Percentiles rank a stretch among this genome's conserved stretches.
phyloP scores from a whole-genome alignment of 2,113 vertebrate genomes.

The Ardeotis arabs region DNA sequence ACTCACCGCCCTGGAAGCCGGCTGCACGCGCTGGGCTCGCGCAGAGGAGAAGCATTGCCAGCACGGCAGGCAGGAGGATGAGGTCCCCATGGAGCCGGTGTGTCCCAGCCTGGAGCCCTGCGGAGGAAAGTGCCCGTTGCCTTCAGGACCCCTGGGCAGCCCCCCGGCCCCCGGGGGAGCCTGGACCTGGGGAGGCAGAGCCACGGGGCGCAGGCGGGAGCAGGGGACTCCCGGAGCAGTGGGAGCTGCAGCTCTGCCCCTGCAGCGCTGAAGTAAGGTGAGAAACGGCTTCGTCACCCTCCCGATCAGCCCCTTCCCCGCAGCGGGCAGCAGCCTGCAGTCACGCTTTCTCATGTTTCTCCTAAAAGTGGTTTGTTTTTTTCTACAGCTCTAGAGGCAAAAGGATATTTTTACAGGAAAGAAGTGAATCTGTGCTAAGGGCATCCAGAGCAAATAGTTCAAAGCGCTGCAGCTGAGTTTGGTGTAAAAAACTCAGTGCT shows the following conservation, averaged over 20 bases:
- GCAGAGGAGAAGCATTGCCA: not conserved
- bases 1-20: not conserved
- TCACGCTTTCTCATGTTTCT: not conserved
- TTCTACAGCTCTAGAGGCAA: not conserved
- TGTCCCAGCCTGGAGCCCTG: slow-evolving; percentile 25
- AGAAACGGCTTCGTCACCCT: not conserved
- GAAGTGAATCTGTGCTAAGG: not conserved
- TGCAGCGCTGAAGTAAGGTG: not conserved
- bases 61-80: not conserved
- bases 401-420: not conserved
- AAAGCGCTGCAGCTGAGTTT: not conserved
- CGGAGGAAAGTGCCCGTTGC: not conserved
- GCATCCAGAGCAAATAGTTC: not conserved
- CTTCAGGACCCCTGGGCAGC: not conserved
- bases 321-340: not conserved
- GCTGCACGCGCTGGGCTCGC: not conserved
- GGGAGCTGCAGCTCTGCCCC: not conserved
- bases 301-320: not conserved
- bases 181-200: not conserved
- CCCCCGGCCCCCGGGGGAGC: accelerated
- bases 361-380: not conserved
- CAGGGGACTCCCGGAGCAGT: not conserved
- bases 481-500: not conserved
- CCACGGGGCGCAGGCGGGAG: not conserved
- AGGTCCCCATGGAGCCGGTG: not conserved